Base-by-base conservation (phyloP, 2,797 vertebrate species). In the Synanceia verrucosa region DNA sequence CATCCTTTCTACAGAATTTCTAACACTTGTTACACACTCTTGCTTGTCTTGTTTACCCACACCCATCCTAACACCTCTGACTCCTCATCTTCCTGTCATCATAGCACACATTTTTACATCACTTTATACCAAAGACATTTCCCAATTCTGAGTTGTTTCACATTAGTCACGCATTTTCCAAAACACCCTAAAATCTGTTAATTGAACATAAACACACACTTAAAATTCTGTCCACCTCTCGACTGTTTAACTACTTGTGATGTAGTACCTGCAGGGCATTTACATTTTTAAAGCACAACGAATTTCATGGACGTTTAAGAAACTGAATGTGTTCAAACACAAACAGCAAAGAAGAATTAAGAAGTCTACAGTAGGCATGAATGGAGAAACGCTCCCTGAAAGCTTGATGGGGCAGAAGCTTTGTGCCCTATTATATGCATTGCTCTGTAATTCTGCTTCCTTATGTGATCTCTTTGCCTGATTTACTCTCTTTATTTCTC, bases 261-360 rank as follows among this genome's bases (percentile, higher is more conserved):
- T 59, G 65, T 66, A 56, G 46, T n/a, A 44, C 70, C 57, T 10
- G 1, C n/a, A n/a, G 24, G 76, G 65, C 43, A 58, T 55, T 52
- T 61, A 5, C 4, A 78, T 69, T 14, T 78, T 75, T 75, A 73
- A 83, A 65, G 44, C 0, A 2, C 28, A 67, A 14, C 1, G 1
- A 43, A 65, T 68, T 75, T 69, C 75, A 67, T 21, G 7, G 41
- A 52, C 9, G 0, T 84, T 76, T 66, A 37, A 39, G 34, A 68
- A 69, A 47, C 29, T 1, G 21, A 71, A 71, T 57, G 39, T 57
- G 31, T 60, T 18, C 16, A 48, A n/a, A 44, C 21, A 46, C 57
- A 61, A 58, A 48, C 31, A 56, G 70, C 7, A 4, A n/a, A 43
- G 39, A 43, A 43, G 39, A 8, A 37, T 62, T 36, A 48, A 51